These are phyloP conservation scores for Drosophila guanche DNA, from an alignment of 1,140 invertebrate species.

Conservation along the genomic window DNA sequence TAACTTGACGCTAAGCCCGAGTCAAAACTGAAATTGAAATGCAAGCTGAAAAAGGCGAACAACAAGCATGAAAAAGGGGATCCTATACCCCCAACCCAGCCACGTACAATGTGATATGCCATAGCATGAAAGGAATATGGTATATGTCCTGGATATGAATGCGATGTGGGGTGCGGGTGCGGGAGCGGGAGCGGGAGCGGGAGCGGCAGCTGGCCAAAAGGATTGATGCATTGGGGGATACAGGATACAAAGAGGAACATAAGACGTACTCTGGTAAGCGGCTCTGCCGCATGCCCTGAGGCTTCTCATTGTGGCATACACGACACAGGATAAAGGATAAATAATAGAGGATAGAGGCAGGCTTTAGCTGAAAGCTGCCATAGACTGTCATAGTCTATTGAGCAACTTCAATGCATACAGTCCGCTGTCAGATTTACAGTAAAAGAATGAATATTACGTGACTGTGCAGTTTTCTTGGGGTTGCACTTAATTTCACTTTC, in stretches of 20 bases:
- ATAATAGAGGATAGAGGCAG: no score
- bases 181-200: no score
- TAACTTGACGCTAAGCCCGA: slow-evolving; percentile 56
- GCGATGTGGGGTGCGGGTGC: background rate
- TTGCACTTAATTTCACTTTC: no score
- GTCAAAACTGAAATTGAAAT: slow-evolving; percentile 66
- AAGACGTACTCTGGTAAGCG: slow-evolving; percentile 2
- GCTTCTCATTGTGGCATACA: background rate
- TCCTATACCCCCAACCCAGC: no score
- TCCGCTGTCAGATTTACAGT: no score
- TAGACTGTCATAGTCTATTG: no score
- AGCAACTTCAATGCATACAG: no score
- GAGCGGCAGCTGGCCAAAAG: background rate
- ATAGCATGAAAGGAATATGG: background rate
- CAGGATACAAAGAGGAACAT: slow-evolving; percentile 9
- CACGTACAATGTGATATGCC: no score
- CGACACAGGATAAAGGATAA: no score
- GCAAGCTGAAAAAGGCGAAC: slow-evolving; percentile 25
- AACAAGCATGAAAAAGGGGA: slow-evolving; percentile 11
- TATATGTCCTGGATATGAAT: background rate
- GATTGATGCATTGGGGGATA: slow-evolving; percentile 18
- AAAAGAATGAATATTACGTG: no score
- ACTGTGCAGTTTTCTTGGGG: no score
- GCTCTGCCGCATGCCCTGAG: slow-evolving; percentile 1
- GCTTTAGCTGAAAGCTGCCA: no score